phyloP scores from a whole-genome alignment of 2,888 invertebrate species.

The Thymelicus lineola region DNA sequence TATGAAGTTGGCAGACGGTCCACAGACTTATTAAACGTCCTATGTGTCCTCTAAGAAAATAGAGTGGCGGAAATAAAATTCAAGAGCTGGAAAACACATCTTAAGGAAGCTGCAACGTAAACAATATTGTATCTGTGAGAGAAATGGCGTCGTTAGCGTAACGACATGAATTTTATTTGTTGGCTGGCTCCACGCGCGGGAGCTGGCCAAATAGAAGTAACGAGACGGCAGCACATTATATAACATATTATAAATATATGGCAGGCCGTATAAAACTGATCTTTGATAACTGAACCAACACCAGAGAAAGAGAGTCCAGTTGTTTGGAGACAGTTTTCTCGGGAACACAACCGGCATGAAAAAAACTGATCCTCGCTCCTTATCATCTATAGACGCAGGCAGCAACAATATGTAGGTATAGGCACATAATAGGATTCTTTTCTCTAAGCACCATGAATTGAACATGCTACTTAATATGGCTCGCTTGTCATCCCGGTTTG shows the following conservation, averaged over 20 bases:
- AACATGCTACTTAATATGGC: no score
- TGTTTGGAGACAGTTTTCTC: no score
- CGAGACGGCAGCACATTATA: slow-evolving; percentile 8
- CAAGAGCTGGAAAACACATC: slow-evolving; percentile 31
- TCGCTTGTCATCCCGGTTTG: no score
- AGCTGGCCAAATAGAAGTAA: slow-evolving; percentile 18
- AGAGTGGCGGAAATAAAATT: slow-evolving; percentile 29
- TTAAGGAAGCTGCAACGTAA: slow-evolving; percentile 34
- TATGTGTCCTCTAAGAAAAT: slow-evolving; percentile 5
- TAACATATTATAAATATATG: neutral
- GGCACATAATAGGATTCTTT: no score
- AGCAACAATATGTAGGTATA: no score
- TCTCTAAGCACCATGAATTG: no score
- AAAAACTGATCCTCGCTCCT: no score
- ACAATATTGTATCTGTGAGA: slow-evolving; percentile 36
- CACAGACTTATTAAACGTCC: neutral
- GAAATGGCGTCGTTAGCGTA: slow-evolving; percentile 38
- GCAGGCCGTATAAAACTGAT: slow-evolving; percentile 5
- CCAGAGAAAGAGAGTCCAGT: no score
- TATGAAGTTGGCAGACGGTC: neutral
- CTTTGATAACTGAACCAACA: neutral
- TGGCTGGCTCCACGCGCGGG: slow-evolving; percentile 2
- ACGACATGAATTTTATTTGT: slow-evolving; percentile 40
- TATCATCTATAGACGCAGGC: no score
- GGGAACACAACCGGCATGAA: no score